Conservation (phyloP, 1,140 invertebrate genomes). For the Ostrea denselamellosa region DNA sequence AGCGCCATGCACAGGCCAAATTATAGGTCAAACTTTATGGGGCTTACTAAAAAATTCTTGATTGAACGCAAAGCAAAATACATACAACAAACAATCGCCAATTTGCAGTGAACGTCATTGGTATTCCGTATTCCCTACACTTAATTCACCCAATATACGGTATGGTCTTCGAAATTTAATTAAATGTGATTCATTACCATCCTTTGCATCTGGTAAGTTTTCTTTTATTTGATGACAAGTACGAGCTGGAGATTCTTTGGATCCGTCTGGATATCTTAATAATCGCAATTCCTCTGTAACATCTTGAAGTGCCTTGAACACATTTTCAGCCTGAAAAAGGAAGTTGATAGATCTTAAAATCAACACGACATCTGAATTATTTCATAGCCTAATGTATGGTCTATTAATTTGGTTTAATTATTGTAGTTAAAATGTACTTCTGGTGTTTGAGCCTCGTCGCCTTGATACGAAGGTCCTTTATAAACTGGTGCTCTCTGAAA, state of each 20-base stretch:
- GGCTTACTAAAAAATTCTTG: no score
- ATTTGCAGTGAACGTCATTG: no score
- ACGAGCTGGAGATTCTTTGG: slow-evolving; percentile 20
- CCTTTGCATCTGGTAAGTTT: slow-evolving; percentile 25
- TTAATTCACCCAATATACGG: no score
- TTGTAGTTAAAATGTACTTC: neutral
- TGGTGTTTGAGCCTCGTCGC: neutral
- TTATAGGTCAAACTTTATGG: no score
- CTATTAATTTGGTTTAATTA: neutral
- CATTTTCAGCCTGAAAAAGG: neutral
- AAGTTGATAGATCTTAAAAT: neutral
- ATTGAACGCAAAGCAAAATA: no score
- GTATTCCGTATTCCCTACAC: no score
- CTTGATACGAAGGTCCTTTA: slow-evolving; percentile 5
- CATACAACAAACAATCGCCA: no score
- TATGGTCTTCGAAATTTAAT: no score
- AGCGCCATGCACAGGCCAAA: no score
- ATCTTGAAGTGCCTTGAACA: slow-evolving; percentile 26
- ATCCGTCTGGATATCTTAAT: slow-evolving; percentile 7
- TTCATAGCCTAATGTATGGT: neutral
- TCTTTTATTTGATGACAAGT: slow-evolving; percentile 33
- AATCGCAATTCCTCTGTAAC: neutral
- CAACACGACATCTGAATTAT: neutral
- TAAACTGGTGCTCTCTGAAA: slow-evolving; percentile 17
- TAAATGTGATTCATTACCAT: neutral